Base-by-base conservation (phyloP, 1,140 invertebrate genomes). In the Macrocentrus cingulum region DNA sequence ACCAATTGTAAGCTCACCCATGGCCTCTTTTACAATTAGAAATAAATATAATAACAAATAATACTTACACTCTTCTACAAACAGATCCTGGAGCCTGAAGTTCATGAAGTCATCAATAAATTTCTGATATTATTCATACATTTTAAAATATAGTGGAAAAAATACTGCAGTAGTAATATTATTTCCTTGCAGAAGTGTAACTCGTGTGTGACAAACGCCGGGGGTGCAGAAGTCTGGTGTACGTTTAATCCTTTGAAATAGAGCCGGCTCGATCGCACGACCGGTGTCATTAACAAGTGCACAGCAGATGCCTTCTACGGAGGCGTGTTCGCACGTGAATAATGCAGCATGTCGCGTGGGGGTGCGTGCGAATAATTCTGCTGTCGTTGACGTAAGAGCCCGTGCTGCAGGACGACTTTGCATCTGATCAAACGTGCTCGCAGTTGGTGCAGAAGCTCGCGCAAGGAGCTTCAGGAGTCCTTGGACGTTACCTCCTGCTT, bases 231-330 rank as follows among this genome's bases (percentile, higher is more conserved):
- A n/a, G n/a, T n/a, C 62, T 62, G 65, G 66, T 67, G 51, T 67
- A 52, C n/a, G n/a, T 66, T 66, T 69, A 69, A 69, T 69, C 67
- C 67, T 67, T 66, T 66, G 64, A 69, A 69, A 69, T 69, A 66
- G 67, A 55, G 51, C 49, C 36, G 37, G 36, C 55, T 55, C 25
- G 29, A 49, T 54, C 50, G 57, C 56, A 52, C 53, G 39, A 59
- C 45, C 56, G 59, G 59, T 64, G 65, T 69, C 66, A 69, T 69
- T 69, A 62, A 62, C 68, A 70, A 68, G 66, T 70, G 68, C 55
- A 51, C 59, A 64, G 62, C 68, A 70, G 66, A 68, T 70, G 66
- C 65, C 59, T 65, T 61, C 45, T 39, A 55, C 44, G 34, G 32
- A 56, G 52, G 65, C 63, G 65, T 66, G 63, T 67, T 69, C 63